A percentile compares a stretch with the other conserved stretches of the same genome.
These are phyloP conservation scores for Jacana jacana DNA, from an alignment of 2,113 vertebrate genomes.

Conservation along the genomic window DNA sequence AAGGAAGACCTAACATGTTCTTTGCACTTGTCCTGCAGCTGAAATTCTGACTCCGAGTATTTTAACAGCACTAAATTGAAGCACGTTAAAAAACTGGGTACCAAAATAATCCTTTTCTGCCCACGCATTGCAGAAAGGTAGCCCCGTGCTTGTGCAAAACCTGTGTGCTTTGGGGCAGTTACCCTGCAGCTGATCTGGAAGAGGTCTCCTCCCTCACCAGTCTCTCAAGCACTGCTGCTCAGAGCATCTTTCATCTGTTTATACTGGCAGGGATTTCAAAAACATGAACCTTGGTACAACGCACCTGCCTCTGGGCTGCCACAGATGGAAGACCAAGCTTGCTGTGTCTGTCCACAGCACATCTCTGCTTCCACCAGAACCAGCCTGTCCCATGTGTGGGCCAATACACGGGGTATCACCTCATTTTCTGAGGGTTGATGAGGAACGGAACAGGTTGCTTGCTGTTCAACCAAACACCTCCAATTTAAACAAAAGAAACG, in stretches of 20 bases:
- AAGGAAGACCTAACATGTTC: neutral
- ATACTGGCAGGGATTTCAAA: neutral
- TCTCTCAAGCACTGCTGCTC: neutral
- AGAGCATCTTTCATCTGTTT: neutral
- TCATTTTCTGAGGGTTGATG: neutral
- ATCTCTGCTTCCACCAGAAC: neutral
- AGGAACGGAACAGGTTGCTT: neutral
- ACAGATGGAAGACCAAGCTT: neutral
- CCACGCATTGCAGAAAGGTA: neutral
- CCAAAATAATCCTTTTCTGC: neutral
- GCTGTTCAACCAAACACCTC: neutral
- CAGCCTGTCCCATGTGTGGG: neutral
- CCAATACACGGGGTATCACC: neutral
- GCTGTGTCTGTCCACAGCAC: neutral
- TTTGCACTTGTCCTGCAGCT: neutral
- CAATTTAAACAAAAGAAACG: neutral
- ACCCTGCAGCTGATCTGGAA: neutral
- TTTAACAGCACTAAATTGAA: neutral
- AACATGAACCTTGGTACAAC: neutral
- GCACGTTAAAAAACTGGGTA: neutral
- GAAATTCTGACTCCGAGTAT: neutral
- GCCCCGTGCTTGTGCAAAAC: neutral
- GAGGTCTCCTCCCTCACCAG: neutral
- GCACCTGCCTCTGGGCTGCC: neutral
- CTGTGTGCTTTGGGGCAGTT: fast-evolving